Evolutionary conservation across 1,140 invertebrate genomes (phyloP).

Genomic region (Nymphalis io): DNA sequence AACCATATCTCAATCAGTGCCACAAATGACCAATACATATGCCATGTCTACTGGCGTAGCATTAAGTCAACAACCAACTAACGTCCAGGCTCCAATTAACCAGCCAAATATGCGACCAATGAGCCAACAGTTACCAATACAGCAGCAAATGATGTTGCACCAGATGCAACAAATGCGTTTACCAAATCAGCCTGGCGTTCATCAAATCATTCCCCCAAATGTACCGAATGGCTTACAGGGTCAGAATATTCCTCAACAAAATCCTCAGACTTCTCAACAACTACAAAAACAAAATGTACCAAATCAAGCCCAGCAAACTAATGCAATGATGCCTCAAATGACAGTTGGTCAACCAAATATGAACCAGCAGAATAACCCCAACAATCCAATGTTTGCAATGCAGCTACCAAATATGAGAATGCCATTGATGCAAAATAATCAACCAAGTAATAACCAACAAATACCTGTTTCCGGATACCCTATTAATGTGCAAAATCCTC

Average conservation of each 20-base stretch:
- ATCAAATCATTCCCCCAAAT: conserved; percentile 61
- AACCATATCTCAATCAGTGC: conserved; percentile 61
- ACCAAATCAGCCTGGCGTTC: conserved; percentile 65
- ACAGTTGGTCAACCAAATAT: conserved; percentile 54
- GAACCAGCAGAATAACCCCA: conserved; percentile 56
- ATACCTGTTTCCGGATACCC: conserved; percentile 56
- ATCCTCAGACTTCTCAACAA: conserved; percentile 54
- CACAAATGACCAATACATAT: conserved; percentile 61
- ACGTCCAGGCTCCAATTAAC: conserved; percentile 52
- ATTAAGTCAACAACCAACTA: conserved; percentile 53
- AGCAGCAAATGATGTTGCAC: conserved; percentile 65
- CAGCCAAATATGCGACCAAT: conserved; percentile 56
- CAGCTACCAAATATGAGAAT: conserved; percentile 76
- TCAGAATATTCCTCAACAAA: conserved; percentile 50
- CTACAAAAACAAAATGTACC: conserved; percentile 62
- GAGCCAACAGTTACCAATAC: conserved; percentile 58
- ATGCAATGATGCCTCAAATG: conserved; percentile 63
- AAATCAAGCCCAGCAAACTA: conserved; percentile 61
- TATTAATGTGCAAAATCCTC: conserved; percentile 58
- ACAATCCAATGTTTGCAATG: conserved; percentile 60
- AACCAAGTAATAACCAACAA: conserved; percentile 56
- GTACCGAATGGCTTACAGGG: conserved; percentile 54
- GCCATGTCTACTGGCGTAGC: conserved; percentile 57
- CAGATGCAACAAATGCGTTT: conserved; percentile 74
- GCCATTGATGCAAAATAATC: conserved; percentile 62